Evolutionary conservation across 2,113 vertebrate genomes (phyloP).

Genomic region (Carassius auratus): DNA sequence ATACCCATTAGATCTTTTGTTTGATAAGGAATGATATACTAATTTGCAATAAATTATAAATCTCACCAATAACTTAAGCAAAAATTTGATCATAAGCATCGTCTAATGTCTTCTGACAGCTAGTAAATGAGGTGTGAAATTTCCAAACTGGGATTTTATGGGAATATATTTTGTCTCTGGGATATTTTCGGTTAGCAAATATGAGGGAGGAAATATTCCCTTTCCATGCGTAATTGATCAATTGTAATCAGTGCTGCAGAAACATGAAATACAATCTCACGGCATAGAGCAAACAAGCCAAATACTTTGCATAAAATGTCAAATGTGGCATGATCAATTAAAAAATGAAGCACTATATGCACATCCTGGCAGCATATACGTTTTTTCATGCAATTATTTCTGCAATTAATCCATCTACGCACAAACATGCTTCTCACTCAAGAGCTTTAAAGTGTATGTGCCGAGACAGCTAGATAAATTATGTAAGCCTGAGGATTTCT

Average conservation of each 20-base stretch:
- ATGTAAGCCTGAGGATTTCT: conserved; percentile 46
- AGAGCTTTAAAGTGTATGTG: conserved; percentile 24
- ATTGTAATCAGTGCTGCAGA: background rate
- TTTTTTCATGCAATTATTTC: background rate
- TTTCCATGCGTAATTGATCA: conserved; percentile 10
- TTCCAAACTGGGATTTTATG: conserved; percentile 30
- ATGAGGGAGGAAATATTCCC: conserved; percentile 8
- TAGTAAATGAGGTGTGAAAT: conserved; percentile 40
- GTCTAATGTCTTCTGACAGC: conserved; percentile 23
- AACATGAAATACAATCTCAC: conserved; percentile 1
- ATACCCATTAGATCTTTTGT: conserved; percentile 3
- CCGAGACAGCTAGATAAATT: conserved; percentile 28
- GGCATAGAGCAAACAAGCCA: background rate
- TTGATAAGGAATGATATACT: background rate
- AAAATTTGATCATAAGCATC: background rate
- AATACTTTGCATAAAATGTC: background rate
- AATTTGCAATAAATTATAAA: background rate
- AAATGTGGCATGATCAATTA: background rate
- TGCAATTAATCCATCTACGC: background rate
- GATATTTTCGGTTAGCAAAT: conserved; percentile 31
- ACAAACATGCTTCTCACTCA: conserved; percentile 15
- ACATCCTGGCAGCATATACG: background rate
- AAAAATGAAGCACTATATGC: background rate
- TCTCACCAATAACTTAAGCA: conserved; percentile 1
- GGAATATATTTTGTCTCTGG: conserved; percentile 30